A percentile compares a stretch with the other conserved stretches of the same genome.
Evolutionary conservation across 2,888 invertebrate genomes (phyloP).

Genomic region (Acanthopleura granulata): DNA sequence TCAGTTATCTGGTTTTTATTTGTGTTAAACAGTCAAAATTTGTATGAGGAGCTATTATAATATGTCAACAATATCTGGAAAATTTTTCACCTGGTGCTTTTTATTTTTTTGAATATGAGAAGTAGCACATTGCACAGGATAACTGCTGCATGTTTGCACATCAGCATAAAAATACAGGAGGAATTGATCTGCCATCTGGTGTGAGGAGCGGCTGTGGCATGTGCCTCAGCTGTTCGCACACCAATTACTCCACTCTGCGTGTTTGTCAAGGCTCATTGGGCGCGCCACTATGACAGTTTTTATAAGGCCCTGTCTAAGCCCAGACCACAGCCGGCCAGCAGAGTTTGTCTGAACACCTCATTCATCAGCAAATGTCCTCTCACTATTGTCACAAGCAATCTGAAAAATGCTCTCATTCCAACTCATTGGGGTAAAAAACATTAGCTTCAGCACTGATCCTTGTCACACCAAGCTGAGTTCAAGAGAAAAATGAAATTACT

Average conservation of each 20-base stretch:
- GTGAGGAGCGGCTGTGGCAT: background rate
- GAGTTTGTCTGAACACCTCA: background rate
- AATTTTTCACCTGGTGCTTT: no score
- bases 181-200: background rate
- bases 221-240: background rate
- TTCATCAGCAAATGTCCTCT: background rate
- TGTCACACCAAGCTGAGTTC: background rate
- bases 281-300: background rate
- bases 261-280: background rate
- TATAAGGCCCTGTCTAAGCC: background rate
- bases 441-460: background rate
- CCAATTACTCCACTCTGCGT: background rate
- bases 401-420: background rate
- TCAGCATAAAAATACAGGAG: background rate
- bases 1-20: no score
- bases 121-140: background rate
- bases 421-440: background rate
- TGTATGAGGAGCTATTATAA: no score
- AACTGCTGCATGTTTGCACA: slow-evolving; percentile 2
- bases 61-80: no score
- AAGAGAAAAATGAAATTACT: slow-evolving; percentile 5
- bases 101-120: no score
- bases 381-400: slow-evolving; percentile 1
- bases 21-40: no score
- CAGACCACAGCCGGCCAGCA: background rate